These are phyloP conservation scores for Pyrrhosoma nymphula DNA, from an alignment of 2,888 invertebrate genomes.

Conservation along the genomic window DNA sequence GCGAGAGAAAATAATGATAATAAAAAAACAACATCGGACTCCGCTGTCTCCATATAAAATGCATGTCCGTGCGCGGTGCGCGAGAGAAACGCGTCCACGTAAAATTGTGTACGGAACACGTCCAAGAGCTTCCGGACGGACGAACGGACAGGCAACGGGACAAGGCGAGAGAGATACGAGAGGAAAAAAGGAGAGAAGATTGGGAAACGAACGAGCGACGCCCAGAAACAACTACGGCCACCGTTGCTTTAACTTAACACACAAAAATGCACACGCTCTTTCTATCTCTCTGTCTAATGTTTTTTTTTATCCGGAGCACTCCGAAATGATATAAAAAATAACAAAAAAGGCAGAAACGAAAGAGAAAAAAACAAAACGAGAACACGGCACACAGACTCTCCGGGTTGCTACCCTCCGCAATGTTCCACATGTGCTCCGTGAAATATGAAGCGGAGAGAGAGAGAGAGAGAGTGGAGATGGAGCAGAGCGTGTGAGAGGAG, in stretches of 20 bases:
- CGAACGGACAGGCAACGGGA: background rate
- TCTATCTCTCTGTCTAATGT: too few species aligned
- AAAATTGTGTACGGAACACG: too few species aligned
- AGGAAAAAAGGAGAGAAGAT: too few species aligned
- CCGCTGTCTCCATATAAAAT: background rate
- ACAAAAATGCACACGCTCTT: background rate
- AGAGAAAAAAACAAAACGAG: background rate
- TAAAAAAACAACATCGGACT: too few species aligned
- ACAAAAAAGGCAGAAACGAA: background rate
- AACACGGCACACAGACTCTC: background rate
- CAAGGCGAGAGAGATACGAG: background rate
- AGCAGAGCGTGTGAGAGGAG: background rate
- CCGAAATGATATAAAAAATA: background rate
- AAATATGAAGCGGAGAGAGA: background rate
- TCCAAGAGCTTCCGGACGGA: too few species aligned
- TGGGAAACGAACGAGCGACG: background rate
- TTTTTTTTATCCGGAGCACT: constrained; percentile 5
- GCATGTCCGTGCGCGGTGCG: background rate
- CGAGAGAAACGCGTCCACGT: too few species aligned
- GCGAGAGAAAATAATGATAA: too few species aligned
- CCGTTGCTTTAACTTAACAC: background rate
- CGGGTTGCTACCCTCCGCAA: background rate
- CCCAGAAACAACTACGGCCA: background rate
- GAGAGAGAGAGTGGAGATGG: background rate
- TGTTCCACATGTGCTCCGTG: constrained; percentile 16